phyloP scores from a whole-genome alignment of 2,113 vertebrate species.

The Phylloscopus whistleri region DNA sequence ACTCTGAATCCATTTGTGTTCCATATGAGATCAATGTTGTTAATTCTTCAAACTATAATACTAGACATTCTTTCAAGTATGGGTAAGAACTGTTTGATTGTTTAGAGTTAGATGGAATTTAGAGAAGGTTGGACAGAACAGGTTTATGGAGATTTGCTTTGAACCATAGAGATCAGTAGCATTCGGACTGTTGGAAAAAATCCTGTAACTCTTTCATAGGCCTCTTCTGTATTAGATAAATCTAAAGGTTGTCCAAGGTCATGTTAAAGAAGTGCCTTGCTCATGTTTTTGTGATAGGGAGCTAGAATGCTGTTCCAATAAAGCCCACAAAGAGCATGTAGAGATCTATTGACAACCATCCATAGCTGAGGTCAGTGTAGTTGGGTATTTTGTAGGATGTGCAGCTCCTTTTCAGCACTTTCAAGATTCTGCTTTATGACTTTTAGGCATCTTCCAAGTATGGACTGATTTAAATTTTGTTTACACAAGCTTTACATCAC shows the following conservation, averaged over 20 bases:
- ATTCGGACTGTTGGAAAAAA: neutral
- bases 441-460: neutral
- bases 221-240: neutral
- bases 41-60: neutral
- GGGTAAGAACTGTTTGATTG: neutral
- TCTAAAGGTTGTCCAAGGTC: neutral
- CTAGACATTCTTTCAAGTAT: neutral
- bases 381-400: neutral
- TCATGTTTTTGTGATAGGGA: neutral
- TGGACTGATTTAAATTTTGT: neutral
- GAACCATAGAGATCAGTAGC: neutral
- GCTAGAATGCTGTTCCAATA: neutral
- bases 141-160: neutral
- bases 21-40: neutral
- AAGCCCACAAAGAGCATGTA: neutral
- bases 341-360: neutral
- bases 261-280: neutral
- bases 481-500: neutral
- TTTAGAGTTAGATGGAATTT: neutral
- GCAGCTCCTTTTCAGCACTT: neutral
- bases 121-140: neutral
- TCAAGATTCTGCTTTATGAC: neutral
- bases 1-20: neutral
- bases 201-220: neutral
- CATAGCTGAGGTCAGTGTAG: neutral